These are phyloP conservation scores for Artemia sinica DNA, from an alignment of 2,888 invertebrate genomes.

Conservation along the genomic window DNA sequence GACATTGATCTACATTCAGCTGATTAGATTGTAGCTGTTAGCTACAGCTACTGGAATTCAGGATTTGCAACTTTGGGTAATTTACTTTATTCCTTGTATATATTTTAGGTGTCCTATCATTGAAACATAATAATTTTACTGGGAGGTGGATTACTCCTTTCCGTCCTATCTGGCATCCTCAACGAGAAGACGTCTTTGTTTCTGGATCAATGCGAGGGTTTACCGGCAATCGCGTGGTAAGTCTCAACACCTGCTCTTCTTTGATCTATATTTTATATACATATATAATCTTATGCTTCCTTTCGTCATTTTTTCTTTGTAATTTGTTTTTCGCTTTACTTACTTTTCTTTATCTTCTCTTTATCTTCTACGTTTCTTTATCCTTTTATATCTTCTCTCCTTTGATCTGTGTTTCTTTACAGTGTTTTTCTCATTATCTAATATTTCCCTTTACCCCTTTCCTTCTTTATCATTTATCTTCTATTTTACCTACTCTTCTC, in stretches of 20 bases:
- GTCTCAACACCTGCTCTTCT: slow-evolving; percentile 16
- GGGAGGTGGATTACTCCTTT: slow-evolving; percentile 36
- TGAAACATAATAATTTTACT: slow-evolving; percentile 33
- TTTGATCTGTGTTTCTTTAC: no score
- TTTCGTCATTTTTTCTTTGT: neutral
- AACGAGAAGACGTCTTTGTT: slow-evolving; percentile 33
- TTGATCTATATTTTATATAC: neutral
- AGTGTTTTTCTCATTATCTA: no score
- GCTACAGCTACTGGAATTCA: no score
- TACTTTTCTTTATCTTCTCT: neutral
- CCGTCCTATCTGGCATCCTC: slow-evolving; percentile 34
- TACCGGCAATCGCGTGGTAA: slow-evolving; percentile 26
- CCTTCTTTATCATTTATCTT: no score
- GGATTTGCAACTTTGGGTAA: no score
- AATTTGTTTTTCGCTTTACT: neutral
- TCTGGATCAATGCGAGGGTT: slow-evolving; percentile 32
- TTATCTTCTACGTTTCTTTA: neutral
- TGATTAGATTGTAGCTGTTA: no score
- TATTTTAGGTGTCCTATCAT: slow-evolving; percentile 24
- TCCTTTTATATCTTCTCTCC: neutral
- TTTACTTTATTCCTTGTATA: no score
- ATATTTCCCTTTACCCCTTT: no score
- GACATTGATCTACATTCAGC: no score
- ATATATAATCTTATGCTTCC: neutral
- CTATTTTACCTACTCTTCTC: no score